Evolutionary conservation across 2,888 invertebrate genomes (phyloP).

Genomic region (Cryptocephalus moraei): DNA sequence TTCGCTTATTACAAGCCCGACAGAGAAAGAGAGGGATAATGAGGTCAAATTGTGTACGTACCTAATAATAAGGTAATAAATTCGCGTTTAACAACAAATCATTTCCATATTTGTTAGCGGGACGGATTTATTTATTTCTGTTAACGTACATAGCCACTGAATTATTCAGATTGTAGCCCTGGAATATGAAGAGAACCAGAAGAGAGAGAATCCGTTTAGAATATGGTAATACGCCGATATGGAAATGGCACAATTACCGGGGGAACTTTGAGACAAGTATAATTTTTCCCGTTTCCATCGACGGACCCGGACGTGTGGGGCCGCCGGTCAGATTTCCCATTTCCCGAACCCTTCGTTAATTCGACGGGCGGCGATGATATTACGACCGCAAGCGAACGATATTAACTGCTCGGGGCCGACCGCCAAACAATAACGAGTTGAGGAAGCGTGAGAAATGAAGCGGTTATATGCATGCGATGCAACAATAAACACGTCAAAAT

Average conservation of each 20-base stretch:
- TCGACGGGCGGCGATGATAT: too few relatives aligned
- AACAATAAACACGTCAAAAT: constrained; percentile 20
- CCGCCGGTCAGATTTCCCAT: too few relatives aligned
- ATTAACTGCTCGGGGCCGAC: constrained; percentile 8
- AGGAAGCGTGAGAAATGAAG: constrained; percentile 28
- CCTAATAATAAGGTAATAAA: not conserved
- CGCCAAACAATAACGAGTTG: constrained; percentile 24
- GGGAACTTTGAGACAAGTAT: too few relatives aligned
- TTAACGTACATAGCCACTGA: not conserved
- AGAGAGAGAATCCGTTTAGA: too few relatives aligned
- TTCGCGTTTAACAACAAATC: not conserved
- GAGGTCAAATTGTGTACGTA: too few relatives aligned
- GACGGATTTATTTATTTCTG: not conserved
- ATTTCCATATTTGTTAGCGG: not conserved
- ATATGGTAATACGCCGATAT: too few relatives aligned
- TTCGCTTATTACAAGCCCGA: not conserved
- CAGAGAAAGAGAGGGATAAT: not conserved
- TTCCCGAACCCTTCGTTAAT: too few relatives aligned
- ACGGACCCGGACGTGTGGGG: too few relatives aligned
- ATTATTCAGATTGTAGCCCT: not conserved
- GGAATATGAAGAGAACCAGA: not conserved
- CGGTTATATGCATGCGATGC: constrained; percentile 25
- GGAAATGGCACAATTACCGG: too few relatives aligned
- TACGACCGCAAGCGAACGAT: too few relatives aligned
- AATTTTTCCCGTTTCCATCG: too few relatives aligned